Conservation (phyloP, 2,113 vertebrate genomes). For the Pitta sordida region DNA sequence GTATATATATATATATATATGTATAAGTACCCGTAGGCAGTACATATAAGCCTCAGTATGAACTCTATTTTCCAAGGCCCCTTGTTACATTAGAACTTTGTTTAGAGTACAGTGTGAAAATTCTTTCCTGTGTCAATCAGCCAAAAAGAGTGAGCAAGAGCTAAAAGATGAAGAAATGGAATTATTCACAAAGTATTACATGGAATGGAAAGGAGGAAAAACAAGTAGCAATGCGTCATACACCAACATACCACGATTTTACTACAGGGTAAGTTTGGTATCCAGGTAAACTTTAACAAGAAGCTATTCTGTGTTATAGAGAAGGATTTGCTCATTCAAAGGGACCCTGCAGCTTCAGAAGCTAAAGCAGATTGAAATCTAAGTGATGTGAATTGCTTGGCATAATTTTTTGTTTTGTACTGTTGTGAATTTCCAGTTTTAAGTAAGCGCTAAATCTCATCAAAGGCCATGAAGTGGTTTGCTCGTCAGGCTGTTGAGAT, state of each 20-base stretch:
- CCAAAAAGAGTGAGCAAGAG: constrained; percentile 83
- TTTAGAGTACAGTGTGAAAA: not conserved
- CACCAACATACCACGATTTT: constrained; percentile 90
- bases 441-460: not conserved
- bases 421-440: not conserved
- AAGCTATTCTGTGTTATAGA: not conserved
- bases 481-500: not conserved
- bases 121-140: constrained; percentile 67
- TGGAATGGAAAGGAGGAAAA: constrained; percentile 88
- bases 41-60: not conserved
- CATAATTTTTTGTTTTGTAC: not conserved
- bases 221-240: constrained; percentile 76
- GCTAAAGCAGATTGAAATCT: not conserved
- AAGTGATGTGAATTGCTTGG: not conserved
- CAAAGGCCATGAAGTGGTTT: not conserved
- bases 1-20: too few species aligned
- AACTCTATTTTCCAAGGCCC: not conserved
- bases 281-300: not conserved
- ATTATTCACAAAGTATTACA: constrained; percentile 90
- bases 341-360: not conserved
- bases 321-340: not conserved
- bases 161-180: constrained; percentile 89
- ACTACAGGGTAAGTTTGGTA: constrained; percentile 85
- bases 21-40: too few species aligned
- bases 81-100: fast-evolving